These are phyloP conservation scores for Poecile atricapillus DNA, from an alignment of 2,113 vertebrate species.

Conservation along the genomic window DNA sequence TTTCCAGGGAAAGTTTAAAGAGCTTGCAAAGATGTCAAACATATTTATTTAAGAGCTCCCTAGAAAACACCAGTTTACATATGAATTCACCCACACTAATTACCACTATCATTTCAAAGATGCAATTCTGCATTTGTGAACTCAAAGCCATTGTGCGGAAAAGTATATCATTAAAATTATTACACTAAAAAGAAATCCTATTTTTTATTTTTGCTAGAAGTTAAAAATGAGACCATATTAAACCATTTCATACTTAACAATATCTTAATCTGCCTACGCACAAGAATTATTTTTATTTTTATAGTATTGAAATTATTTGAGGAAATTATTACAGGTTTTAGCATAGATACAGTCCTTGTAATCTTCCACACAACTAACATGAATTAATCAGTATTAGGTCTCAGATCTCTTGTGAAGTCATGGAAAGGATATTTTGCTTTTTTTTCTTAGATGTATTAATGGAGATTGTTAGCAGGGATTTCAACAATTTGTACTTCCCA, in stretches of 20 bases:
- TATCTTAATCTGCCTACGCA: background rate
- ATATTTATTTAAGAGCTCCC: background rate
- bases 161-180: background rate
- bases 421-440: background rate
- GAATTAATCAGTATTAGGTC: background rate
- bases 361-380: background rate
- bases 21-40: slow-evolving; percentile 4
- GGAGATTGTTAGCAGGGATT: fast-evolving
- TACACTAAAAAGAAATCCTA: background rate
- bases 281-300: background rate
- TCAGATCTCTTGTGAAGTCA: background rate
- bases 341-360: background rate
- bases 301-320: background rate
- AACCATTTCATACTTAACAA: background rate
- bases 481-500: background rate
- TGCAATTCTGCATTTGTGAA: background rate
- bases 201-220: background rate
- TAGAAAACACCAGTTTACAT: background rate
- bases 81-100: background rate
- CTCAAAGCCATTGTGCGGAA: background rate
- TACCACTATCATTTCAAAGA: background rate
- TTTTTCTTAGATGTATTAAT: background rate
- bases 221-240: background rate
- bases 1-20: background rate
- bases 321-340: background rate